Conservation (phyloP, 2,888 invertebrate genomes). For the Poecilus cupreus region DNA sequence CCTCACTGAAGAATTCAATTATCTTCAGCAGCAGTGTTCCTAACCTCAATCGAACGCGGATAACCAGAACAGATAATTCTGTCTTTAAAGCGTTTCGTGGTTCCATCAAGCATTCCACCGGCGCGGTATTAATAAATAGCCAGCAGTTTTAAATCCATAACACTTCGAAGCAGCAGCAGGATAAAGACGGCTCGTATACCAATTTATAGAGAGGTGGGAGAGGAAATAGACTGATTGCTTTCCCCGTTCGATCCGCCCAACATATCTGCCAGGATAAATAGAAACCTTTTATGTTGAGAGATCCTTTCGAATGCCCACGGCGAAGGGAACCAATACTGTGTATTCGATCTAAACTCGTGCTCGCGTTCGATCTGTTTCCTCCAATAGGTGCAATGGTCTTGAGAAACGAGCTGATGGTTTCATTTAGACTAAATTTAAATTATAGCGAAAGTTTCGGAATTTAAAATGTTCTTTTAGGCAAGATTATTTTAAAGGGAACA, state of each 20-base stretch:
- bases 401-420: constrained; percentile 12
- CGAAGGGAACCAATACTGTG: constrained; percentile 41
- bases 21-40: background rate
- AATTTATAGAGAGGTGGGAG: constrained; percentile 38
- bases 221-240: constrained; percentile 69
- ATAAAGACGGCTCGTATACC: constrained; percentile 53
- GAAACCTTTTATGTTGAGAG: constrained; percentile 68
- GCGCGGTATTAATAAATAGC: constrained; percentile 46
- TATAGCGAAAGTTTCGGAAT: background rate
- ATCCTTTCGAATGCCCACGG: constrained; percentile 51
- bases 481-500: too few species aligned
- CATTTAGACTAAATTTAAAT: constrained; percentile 23
- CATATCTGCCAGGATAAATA: constrained; percentile 71
- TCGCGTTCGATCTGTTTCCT: constrained; percentile 23
- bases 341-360: constrained; percentile 48
- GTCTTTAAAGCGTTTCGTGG: background rate
- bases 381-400: background rate
- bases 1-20: constrained; percentile 25
- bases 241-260: constrained; percentile 69
- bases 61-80: constrained; percentile 36
- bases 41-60: constrained; percentile 4
- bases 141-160: constrained; percentile 48
- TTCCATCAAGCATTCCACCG: background rate
- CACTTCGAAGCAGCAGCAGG: constrained; percentile 22
- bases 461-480: too few species aligned